Percentiles rank a stretch among this genome's conserved stretches.
These are phyloP conservation scores for Eptatretus atami DNA, from an alignment of 2,797 vertebrate species.

Conservation along the genomic window DNA sequence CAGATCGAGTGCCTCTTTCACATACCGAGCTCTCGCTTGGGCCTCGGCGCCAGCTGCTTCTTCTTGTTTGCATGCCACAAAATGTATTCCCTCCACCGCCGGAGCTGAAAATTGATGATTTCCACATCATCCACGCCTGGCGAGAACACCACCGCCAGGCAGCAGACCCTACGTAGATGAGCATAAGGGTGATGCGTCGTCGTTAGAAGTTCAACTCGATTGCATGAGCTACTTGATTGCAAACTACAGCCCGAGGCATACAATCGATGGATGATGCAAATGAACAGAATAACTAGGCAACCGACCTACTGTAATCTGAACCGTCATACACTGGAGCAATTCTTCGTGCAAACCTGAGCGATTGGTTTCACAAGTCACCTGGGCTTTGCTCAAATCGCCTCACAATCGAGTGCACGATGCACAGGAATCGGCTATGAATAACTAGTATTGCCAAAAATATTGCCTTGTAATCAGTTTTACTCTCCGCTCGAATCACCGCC, in stretches of 20 bases:
- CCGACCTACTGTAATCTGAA: too few relatives aligned
- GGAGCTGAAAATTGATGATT: conserved; percentile 48
- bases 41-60: background rate
- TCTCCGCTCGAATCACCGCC: too few relatives aligned
- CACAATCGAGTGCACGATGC: too few relatives aligned
- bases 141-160: conserved; percentile 58
- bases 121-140: conserved; percentile 67
- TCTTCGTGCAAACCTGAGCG: too few relatives aligned
- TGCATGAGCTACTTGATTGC: background rate
- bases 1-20: background rate
- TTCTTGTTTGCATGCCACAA: conserved; percentile 5
- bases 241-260: background rate
- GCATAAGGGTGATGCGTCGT: background rate
- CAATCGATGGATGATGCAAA: background rate
- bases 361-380: too few relatives aligned
- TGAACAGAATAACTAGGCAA: background rate
- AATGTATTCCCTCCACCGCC: conserved; percentile 55
- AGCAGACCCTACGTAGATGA: conserved; percentile 29
- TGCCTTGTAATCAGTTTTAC: too few relatives aligned
- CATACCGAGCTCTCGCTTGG: background rate
- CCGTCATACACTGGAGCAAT: too few relatives aligned
- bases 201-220: conserved; percentile 6
- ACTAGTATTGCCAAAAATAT: too few relatives aligned
- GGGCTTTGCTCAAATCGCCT: too few relatives aligned
- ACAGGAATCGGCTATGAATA: too few relatives aligned